Base-by-base conservation (phyloP, 2,888 invertebrate species). In the Cephonodes hylas region DNA sequence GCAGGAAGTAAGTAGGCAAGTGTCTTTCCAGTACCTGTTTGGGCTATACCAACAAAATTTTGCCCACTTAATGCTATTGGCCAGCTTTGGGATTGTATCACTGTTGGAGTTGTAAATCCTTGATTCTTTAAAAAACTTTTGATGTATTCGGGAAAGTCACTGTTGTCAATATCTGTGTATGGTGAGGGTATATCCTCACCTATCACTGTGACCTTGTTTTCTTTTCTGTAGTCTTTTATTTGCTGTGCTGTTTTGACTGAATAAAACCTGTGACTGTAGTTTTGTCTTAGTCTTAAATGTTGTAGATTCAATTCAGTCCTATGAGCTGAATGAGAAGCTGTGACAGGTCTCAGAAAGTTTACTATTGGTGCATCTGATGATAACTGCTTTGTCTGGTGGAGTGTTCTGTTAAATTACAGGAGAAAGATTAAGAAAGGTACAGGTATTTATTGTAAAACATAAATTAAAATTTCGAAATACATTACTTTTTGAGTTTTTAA, bases 11-110 rank as follows among this genome's bases (percentile, higher is more conserved):
- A 94, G 80, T 95, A 97, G 78, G 95, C 95, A 34, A 96, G 90
- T 15, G 96, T 96, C 82, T 96, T 96, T 1, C 96, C 96, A 31
- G 96, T 96, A 42, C 96, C 96, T 20, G 96, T 96, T 85, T 96
- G 96, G 6, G 97, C 97, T 74, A 97, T 96, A 27, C 97, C 97
- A 68, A 97, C 97, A 92, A 97, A 94, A 80, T 97, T 96, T 66
- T 94, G 86, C 0, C 97, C 97, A 73, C 95, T 95, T 81, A 97
- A 91, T 46, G 96, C 95, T 71, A 97, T 95, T 4, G 97, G 97
- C 97, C 97, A 97, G 13, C 96, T 95, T 81, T 96, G 96, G 3
- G 96, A 94, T 83, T 97, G 97, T 75, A 97, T 97, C 2, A 96
- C 93, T 1, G 97, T 97, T 0, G 97, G 97, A 67, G 94, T 94